Percentiles rank a stretch among this genome's conserved stretches.
phyloP scores from a whole-genome alignment of 2,113 vertebrate species.

The Prionailurus bengalensis region DNA sequence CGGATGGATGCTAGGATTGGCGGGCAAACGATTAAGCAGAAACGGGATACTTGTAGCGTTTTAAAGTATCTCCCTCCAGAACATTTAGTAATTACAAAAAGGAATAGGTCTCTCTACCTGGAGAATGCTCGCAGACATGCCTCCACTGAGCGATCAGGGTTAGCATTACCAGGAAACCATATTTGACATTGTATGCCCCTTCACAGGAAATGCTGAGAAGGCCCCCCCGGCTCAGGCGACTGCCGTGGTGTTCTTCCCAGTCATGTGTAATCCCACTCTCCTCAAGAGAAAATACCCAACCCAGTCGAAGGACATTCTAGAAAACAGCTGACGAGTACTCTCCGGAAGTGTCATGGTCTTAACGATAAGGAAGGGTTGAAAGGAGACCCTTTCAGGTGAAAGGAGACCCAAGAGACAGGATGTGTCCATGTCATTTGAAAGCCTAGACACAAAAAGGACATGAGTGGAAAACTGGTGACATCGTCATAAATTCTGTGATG shows the following conservation, averaged over 20 bases:
- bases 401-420: neutral
- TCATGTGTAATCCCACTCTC: neutral
- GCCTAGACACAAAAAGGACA: neutral
- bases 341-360: neutral
- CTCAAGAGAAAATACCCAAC: neutral
- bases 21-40: neutral
- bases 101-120: neutral
- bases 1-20: neutral
- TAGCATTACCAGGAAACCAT: neutral
- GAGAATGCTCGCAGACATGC: neutral
- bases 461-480: neutral
- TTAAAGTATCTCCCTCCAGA: neutral
- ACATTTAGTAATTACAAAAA: neutral
- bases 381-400: neutral
- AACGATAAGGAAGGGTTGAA: neutral
- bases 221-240: too few species aligned
- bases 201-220: neutral
- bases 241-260: neutral
- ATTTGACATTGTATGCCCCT: fast-evolving
- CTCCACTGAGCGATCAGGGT: neutral
- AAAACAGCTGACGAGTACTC: neutral
- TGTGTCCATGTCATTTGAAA: neutral
- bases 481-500: neutral
- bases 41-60: neutral
- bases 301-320: neutral